A percentile compares a stretch with the other conserved stretches of the same genome.
Conservation (phyloP, 1,140 invertebrate species). For the Belonocnema kinseyi region DNA sequence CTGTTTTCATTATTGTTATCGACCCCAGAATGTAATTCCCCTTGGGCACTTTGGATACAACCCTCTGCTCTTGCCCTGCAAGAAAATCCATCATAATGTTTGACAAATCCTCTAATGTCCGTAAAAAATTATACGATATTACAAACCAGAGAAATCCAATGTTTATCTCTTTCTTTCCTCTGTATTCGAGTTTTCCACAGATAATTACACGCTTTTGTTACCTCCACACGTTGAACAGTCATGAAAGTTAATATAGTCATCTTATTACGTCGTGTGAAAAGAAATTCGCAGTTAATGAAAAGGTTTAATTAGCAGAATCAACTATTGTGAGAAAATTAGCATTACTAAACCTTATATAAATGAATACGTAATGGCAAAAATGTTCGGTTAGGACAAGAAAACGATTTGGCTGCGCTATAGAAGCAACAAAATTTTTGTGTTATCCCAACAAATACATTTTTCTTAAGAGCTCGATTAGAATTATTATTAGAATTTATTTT, state of each 20-base stretch:
- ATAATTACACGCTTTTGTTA: neutral
- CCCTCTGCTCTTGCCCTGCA: neutral
- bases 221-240: neutral
- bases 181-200: neutral
- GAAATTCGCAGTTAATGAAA: neutral
- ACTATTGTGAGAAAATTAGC: no score
- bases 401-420: no score
- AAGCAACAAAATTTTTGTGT: no score
- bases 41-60: conserved; percentile 16
- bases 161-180: neutral
- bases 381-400: no score
- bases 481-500: no score
- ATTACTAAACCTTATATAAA: no score
- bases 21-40: conserved; percentile 2
- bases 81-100: neutral
- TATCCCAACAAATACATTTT: no score
- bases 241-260: neutral
- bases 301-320: no score
- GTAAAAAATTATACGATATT: conserved; percentile 7
- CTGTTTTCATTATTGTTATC: conserved; percentile 5
- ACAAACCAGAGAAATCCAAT: neutral
- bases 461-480: no score
- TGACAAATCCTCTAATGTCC: conserved; percentile 6
- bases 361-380: no score
- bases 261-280: neutral